Percentiles rank a stretch among this genome's conserved stretches.
Conservation (phyloP, 2,888 invertebrate species). For the Leucophenga maculata region DNA sequence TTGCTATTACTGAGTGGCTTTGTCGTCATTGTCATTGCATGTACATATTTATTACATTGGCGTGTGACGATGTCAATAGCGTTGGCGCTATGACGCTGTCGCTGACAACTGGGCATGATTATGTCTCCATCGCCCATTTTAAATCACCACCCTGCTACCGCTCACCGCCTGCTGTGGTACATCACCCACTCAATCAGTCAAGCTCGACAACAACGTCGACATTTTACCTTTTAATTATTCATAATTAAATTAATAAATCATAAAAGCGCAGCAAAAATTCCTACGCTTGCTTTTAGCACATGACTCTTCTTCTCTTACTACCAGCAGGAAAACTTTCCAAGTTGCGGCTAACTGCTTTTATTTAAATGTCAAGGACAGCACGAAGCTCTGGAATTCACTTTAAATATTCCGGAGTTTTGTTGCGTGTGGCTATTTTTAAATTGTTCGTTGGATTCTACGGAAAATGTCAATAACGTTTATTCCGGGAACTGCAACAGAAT, state of each 20-base stretch:
- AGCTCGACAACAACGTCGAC: neutral
- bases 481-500: too few species aligned
- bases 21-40: conserved; percentile 6
- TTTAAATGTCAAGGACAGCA: too few species aligned
- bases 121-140: neutral
- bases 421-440: too few species aligned
- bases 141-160: neutral
- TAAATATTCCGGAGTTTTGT: too few species aligned
- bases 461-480: too few species aligned
- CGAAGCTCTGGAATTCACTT: too few species aligned
- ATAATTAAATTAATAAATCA: conserved; percentile 14
- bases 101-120: neutral
- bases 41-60: neutral
- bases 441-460: too few species aligned
- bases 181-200: neutral
- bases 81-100: neutral
- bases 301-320: too few species aligned
- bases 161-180: neutral
- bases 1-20: neutral
- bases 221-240: conserved; percentile 9
- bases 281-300: neutral
- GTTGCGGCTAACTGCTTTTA: too few species aligned
- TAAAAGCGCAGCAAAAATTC: conserved; percentile 1
- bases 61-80: too few species aligned
- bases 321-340: too few species aligned